Conservation (phyloP, 2,888 invertebrate species). For the Odontocolon sp. region DNA sequence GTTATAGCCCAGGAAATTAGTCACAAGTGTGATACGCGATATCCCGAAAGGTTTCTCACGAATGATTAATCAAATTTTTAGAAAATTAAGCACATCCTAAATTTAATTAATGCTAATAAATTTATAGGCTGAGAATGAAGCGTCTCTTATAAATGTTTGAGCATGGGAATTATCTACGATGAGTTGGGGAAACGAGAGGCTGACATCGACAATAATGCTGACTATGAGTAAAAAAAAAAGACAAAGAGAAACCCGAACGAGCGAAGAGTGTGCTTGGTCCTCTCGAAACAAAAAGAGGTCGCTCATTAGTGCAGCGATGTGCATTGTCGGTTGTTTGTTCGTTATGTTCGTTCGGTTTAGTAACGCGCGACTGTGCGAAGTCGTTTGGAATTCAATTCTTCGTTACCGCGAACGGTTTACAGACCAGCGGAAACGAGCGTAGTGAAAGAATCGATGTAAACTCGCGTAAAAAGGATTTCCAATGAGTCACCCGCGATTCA, state of each 20-base stretch:
- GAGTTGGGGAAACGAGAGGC: neutral
- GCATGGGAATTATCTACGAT: too few species aligned
- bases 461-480: neutral
- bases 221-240: neutral
- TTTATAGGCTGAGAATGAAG: too few species aligned
- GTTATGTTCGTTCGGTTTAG: neutral
- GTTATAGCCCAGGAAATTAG: conserved; percentile 20
- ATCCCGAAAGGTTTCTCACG: conserved; percentile 15
- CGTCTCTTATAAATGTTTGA: too few species aligned
- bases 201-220: neutral
- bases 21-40: conserved; percentile 15
- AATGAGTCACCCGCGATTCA: too few species aligned
- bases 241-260: conserved; percentile 1
- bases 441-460: neutral
- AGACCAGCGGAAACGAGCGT: neutral
- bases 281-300: conserved; percentile 31
- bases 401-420: too few species aligned
- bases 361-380: conserved; percentile 3
- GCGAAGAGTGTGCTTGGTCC: neutral
- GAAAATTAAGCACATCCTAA: too few species aligned
- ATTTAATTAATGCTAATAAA: too few species aligned
- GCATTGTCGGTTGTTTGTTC: conserved; percentile 3
- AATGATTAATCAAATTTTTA: neutral
- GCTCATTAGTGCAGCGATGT: conserved; percentile 11
- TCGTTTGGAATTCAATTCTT: conserved; percentile 1